These are phyloP conservation scores for Callyntrura guangdongensis DNA, from an alignment of 2,888 invertebrate genomes.

Conservation along the genomic window DNA sequence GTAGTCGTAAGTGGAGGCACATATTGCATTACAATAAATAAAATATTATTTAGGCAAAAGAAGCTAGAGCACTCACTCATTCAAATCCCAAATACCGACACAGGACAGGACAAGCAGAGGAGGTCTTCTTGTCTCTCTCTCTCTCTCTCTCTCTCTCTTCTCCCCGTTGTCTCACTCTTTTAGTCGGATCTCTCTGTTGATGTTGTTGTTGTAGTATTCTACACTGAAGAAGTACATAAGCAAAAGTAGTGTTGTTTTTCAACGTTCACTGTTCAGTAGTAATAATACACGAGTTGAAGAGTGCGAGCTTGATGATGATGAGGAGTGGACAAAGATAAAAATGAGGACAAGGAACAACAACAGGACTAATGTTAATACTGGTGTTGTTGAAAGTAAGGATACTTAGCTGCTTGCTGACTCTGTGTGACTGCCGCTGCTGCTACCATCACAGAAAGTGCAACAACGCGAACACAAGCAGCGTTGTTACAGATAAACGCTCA, in stretches of 20 bases:
- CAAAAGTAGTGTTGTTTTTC: slow-evolving; percentile 14
- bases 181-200: neutral
- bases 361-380: slow-evolving; percentile 58
- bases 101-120: slow-evolving; percentile 49
- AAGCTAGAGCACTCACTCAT: neutral
- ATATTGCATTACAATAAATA: slow-evolving; percentile 38
- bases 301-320: slow-evolving; percentile 51
- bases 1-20: no score
- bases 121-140: slow-evolving; percentile 51
- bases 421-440: no score
- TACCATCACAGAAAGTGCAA: neutral
- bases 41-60: slow-evolving; percentile 22
- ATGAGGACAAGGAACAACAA: slow-evolving; percentile 77
- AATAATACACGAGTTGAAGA: slow-evolving; percentile 47
- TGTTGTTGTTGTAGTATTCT: neutral
- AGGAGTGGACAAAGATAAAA: slow-evolving; percentile 79
- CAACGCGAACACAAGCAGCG: slow-evolving; percentile 12
- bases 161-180: neutral
- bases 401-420: no score
- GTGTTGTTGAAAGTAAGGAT: slow-evolving; percentile 13
- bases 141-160: slow-evolving; percentile 34
- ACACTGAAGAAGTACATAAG: slow-evolving; percentile 1
- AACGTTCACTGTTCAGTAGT: slow-evolving; percentile 46
- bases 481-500: slow-evolving; percentile 34
- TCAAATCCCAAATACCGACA: slow-evolving; percentile 60